phyloP scores from a whole-genome alignment of 1,140 invertebrate genomes.

The Trichoplusia ni region DNA sequence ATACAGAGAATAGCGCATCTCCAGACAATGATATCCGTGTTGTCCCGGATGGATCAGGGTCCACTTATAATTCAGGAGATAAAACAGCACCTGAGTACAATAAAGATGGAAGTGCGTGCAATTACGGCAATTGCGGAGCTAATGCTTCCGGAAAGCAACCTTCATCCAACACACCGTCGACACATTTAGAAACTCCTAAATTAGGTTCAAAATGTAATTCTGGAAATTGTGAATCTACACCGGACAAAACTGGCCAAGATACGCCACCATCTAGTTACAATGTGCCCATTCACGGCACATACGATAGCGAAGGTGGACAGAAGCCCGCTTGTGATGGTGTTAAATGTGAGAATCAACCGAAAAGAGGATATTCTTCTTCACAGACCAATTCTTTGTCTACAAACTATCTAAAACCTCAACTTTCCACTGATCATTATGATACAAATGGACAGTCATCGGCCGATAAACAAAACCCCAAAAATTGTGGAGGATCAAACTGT shows the following conservation, averaged over 20 bases:
- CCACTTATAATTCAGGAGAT: slow-evolving; percentile 13
- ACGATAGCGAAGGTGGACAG: neutral
- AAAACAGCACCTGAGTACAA: neutral
- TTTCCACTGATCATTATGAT: neutral
- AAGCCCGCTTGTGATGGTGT: slow-evolving; percentile 1
- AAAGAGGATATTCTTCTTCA: neutral
- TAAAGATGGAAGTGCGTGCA: slow-evolving; percentile 22
- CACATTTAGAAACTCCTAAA: slow-evolving; percentile 32
- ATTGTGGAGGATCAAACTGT: slow-evolving; percentile 36
- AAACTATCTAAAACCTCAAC: neutral
- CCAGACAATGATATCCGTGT: slow-evolving; percentile 46
- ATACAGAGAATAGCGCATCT: neutral
- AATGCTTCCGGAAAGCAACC: neutral
- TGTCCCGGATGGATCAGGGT: slow-evolving; percentile 25
- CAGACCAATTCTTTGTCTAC: slow-evolving; percentile 18
- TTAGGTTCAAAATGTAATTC: neutral
- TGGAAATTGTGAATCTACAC: slow-evolving; percentile 7
- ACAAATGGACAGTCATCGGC: neutral
- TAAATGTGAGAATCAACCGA: slow-evolving; percentile 27
- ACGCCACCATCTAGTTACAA: slow-evolving; percentile 55
- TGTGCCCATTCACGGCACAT: slow-evolving; percentile 51
- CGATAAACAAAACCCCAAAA: neutral
- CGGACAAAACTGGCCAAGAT: slow-evolving; percentile 23
- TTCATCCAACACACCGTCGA: slow-evolving; percentile 31
- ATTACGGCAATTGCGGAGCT: slow-evolving; percentile 40